Evolutionary conservation across 2,113 vertebrate genomes (phyloP), one percentile per base, ranked within the genome.

Genomic region (Buteo buteo): DNA sequence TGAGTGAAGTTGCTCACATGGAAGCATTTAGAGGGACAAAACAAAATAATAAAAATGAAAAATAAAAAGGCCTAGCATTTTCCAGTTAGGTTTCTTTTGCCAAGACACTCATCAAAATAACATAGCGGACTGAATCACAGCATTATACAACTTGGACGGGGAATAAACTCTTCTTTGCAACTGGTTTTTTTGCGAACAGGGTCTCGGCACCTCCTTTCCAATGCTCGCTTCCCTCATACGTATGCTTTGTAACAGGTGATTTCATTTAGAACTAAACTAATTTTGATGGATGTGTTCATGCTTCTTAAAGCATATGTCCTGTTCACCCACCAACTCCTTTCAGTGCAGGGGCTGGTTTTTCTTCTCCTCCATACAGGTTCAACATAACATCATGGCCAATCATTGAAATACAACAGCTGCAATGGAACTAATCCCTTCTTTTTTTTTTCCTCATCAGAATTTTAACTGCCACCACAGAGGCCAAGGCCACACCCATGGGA

Each of bases 1-100:
- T 97, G 94, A 96, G 69, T 94, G 49, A 58, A 65, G 13, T 69
- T 65, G n/a, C 57, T 91, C 97, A 94, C 91, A 95, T 95, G 94
- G 94, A 95, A 94, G 22, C 49, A 45, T 79, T 96, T 89, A 95
- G 72, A 59, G 62, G 80, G 16, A 66, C 24, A 78, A 88, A 84
- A 52, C 31, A 92, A 82, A 57, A 87, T 40, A 74, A 87, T 42
- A 72, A 78, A 86, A 93, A 61, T 0, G 1, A 61, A 61, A 84
- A 91, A 62, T 16, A 55, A 89, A 42, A 90, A 73, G 5, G 31
- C 11, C 47, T 83, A 64, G 24, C 8, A 42, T 91, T 96, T 92
- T 89, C 76, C 83, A 72, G 9, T 82, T 67, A 72, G 6, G 17
- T 76, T 82, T 61, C 8, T 29, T 93, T 84, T 69, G 77, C 94